Evolutionary conservation across 2,888 invertebrate species (phyloP), one percentile per base, ranked within the genome.

Genomic region (Diarsia rubi): DNA sequence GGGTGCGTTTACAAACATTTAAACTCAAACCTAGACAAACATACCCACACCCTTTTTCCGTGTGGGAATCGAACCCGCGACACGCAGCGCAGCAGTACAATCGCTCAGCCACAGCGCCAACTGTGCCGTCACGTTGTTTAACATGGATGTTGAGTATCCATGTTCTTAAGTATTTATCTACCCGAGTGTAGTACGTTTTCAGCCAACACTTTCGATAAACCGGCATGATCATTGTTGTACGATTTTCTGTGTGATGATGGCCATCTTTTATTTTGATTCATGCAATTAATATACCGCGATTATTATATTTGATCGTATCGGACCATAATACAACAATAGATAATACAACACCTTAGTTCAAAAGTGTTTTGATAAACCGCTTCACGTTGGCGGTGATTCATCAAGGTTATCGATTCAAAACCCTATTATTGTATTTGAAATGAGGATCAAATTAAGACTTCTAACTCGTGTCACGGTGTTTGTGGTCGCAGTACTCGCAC

Each of bases 331-430:
- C 14, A 79, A 75, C 63, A 69, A 69, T 69, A 62, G 81, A 69
- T 81, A 81, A 59, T 31, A 49, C 44, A 31, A 52, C 49, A 52
- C 31, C 44, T 66, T 49, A 37, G 54, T 66, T 47, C 16, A 54
- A 67, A 59, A 60, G 16, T 11, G 24, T 21, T 52, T 45, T 2
- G 69, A 81, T 57, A 79, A 49, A 54, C 5, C 45, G 19, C 42
- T 74, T 24, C 44, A 62, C 65, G 65, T 54, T 66, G 37, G 12
- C 44, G 65, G 24, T 77, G 76, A 76, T 42, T 81, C 65, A 57
- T 79, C 62, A 79, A 82, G 82, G 69, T 66, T 57, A 63, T 49
- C n/a, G 14, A 21, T 24, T 45, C 16, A 57, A 54, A 27, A 16
- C 2, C 19, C 21, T 47, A 47, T 49, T 47, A 47, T 49, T 49